Percentiles rank a stretch among this genome's conserved stretches.
phyloP scores from a whole-genome alignment of 64 coral and sea anemone species.

The Acropora yongei region DNA sequence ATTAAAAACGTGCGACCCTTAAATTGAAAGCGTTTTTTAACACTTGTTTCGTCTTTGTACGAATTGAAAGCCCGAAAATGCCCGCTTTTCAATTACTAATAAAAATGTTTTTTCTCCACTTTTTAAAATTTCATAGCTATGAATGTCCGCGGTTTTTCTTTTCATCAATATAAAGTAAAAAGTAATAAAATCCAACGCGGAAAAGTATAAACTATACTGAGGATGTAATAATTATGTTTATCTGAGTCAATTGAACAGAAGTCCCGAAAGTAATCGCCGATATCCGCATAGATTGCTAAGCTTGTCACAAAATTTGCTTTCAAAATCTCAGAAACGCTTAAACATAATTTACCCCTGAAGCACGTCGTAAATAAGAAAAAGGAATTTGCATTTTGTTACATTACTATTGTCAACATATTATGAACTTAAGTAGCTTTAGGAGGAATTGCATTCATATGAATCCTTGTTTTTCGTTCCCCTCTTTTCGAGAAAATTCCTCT shows the following conservation, averaged over 20 bases:
- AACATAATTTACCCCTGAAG: conserved; percentile 52
- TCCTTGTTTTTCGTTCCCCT: conserved; percentile 28
- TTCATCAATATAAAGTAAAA: conserved; percentile 5
- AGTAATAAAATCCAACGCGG: not conserved
- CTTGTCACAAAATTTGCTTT: conserved; percentile 23
- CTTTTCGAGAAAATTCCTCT: not conserved
- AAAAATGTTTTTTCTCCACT: not conserved
- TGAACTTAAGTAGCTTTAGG: not conserved
- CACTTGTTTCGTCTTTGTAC: too few species aligned
- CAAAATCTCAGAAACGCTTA: conserved; percentile 25
- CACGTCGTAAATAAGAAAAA: conserved; percentile 5
- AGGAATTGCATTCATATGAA: not conserved
- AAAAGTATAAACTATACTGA: not conserved
- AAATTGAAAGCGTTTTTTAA: too few species aligned
- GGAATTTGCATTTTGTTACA: conserved; percentile 29
- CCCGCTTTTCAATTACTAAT: too few species aligned
- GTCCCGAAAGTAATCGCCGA: not conserved
- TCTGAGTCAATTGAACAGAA: conserved; percentile 6
- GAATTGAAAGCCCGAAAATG: too few species aligned
- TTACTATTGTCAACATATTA: conserved; percentile 7
- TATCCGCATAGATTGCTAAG: conserved; percentile 33
- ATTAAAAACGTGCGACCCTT: too few species aligned
- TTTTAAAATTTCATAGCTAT: not conserved
- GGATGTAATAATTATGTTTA: conserved; percentile 23
- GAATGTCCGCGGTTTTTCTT: not conserved